phyloP scores from a whole-genome alignment of 2,888 invertebrate species.

The Charanyca ferruginea region DNA sequence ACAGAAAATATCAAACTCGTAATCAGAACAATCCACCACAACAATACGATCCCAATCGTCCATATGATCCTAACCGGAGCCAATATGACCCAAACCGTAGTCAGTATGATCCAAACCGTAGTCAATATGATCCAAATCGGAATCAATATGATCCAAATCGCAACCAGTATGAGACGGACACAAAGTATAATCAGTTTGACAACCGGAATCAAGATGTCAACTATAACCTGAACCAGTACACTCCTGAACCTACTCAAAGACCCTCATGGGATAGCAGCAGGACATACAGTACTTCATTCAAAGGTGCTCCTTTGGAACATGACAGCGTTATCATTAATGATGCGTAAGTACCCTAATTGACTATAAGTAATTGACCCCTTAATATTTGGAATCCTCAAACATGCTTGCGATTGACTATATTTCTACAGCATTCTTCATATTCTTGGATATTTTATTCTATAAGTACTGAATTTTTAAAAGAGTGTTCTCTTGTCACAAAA shows the following conservation, averaged over 20 bases:
- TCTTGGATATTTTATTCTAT: too few species aligned
- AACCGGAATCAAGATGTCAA: constrained; percentile 68
- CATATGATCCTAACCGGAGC: constrained; percentile 62
- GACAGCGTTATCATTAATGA: constrained; percentile 90
- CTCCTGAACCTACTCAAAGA: constrained; percentile 76
- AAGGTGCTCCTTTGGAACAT: constrained; percentile 80
- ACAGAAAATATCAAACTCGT: constrained; percentile 71
- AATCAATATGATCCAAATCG: constrained; percentile 41
- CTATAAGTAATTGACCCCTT: too few species aligned
- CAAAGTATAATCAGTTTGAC: constrained; percentile 73
- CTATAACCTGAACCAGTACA: constrained; percentile 73
- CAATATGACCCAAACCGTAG: constrained; percentile 73
- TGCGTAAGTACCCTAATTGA: constrained; percentile 86
- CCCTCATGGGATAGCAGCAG: constrained; percentile 80
- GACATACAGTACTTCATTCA: constrained; percentile 75
- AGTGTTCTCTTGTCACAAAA: too few species aligned
- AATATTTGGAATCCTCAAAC: too few species aligned
- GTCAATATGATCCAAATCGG: constrained; percentile 50
- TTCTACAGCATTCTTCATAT: too few species aligned
- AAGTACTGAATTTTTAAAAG: too few species aligned
- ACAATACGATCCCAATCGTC: constrained; percentile 53
- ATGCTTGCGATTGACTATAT: too few species aligned
- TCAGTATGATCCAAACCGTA: constrained; percentile 47
- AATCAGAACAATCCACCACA: constrained; percentile 73
- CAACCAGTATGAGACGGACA: constrained; percentile 48